These are phyloP conservation scores for Brienomyrus longianalis DNA, from an alignment of 2,113 vertebrate species.

Conservation along the genomic window DNA sequence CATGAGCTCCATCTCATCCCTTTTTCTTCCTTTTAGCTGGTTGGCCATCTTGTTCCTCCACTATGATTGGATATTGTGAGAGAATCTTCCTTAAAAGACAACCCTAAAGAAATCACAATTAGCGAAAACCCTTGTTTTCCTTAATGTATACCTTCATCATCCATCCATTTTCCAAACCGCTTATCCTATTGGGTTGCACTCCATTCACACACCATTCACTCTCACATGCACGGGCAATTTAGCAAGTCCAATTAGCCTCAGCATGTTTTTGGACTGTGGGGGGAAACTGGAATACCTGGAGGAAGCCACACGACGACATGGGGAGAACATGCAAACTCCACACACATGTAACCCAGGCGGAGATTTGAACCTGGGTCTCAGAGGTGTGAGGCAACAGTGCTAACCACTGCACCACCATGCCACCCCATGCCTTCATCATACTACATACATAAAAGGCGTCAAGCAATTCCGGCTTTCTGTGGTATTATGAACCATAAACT, in stretches of 20 bases:
- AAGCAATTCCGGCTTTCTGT: neutral
- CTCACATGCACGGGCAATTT: too few species aligned
- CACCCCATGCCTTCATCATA: neutral
- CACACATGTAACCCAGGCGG: too few species aligned
- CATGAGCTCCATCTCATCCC: neutral
- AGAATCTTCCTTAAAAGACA: neutral
- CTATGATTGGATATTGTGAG: neutral
- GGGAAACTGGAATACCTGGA: too few species aligned
- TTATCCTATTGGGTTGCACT: too few species aligned
- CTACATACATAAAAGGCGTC: neutral
- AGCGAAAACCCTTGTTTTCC: neutral
- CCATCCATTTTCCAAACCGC: too few species aligned
- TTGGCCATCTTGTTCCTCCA: neutral
- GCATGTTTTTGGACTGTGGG: too few species aligned
- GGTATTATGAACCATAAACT: neutral
- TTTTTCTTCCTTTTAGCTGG: neutral
- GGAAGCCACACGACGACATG: too few species aligned
- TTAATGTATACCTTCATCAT: neutral
- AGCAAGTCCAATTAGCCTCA: too few species aligned
- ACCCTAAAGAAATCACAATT: neutral
- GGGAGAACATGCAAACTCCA: too few species aligned
- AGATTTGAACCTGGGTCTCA: too few species aligned
- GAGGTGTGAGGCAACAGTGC: neutral
- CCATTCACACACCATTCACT: too few species aligned
- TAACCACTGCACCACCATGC: neutral